A percentile compares a stretch with the other conserved stretches of the same genome.
phyloP scores from a whole-genome alignment of 2,888 invertebrate genomes.

The Linyphia triangularis region DNA sequence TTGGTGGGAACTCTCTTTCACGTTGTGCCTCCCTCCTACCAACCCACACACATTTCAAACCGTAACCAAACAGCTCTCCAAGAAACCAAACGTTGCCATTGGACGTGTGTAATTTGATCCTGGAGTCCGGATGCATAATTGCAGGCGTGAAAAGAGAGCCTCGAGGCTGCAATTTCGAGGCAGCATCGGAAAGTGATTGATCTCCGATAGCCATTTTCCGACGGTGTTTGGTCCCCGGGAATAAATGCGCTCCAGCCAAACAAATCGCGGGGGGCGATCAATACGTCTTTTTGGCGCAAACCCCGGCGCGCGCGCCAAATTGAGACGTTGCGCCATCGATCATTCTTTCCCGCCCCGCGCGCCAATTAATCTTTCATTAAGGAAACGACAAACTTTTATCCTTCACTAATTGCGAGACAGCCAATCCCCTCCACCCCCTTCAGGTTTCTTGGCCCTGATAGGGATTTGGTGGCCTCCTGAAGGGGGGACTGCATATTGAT shows the following conservation, averaged over 20 bases:
- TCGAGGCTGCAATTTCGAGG: constrained; percentile 50
- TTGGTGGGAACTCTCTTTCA: too few species aligned
- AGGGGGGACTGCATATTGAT: too few species aligned
- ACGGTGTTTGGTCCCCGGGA: constrained; percentile 46
- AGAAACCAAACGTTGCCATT: background rate
- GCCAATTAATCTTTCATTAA: constrained; percentile 74
- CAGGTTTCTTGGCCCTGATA: constrained; percentile 57
- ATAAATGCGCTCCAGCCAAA: constrained; percentile 66
- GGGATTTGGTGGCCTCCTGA: constrained; percentile 64
- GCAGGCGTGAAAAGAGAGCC: constrained; percentile 47
- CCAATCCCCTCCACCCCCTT: constrained; percentile 13
- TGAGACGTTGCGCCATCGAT: constrained; percentile 64
- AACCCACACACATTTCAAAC: background rate
- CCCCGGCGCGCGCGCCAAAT: constrained; percentile 51
- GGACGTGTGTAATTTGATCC: background rate
- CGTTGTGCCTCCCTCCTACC: too few species aligned
- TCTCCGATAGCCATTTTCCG: constrained; percentile 51
- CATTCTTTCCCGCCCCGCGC: constrained; percentile 58
- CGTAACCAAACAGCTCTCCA: background rate
- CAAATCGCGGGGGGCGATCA: constrained; percentile 58
- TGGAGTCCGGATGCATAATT: constrained; percentile 19
- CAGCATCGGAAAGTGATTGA: constrained; percentile 65
- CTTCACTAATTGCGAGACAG: constrained; percentile 74
- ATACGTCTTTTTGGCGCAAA: constrained; percentile 38
- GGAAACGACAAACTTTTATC: constrained; percentile 75